A percentile compares a stretch with the other conserved stretches of the same genome.
phyloP scores from a whole-genome alignment of 2,113 vertebrate genomes.

The Xenopus borealis region DNA sequence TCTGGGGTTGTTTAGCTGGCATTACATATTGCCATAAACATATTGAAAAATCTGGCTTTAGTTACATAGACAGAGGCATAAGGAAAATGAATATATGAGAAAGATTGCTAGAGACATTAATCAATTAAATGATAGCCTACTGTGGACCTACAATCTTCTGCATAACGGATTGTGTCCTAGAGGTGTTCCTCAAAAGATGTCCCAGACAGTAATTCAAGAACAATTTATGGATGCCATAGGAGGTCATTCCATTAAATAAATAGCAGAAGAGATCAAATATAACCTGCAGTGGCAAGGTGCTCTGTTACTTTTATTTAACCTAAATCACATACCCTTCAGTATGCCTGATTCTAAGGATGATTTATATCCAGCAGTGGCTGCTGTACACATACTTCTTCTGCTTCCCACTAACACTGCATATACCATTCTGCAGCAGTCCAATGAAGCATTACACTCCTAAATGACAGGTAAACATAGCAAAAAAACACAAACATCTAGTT shows the following conservation, averaged over 20 bases:
- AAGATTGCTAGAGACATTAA: slow-evolving; percentile 4
- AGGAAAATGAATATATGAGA: no score
- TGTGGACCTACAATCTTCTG: slow-evolving; percentile 38
- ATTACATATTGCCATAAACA: background rate
- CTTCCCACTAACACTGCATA: slow-evolving; percentile 35
- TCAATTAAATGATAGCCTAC: slow-evolving; percentile 38
- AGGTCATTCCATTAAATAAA: slow-evolving; percentile 52
- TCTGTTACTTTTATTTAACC: slow-evolving; percentile 49
- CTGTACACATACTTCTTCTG: slow-evolving; percentile 29
- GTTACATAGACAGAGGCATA: background rate
- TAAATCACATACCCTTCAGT: slow-evolving; percentile 52
- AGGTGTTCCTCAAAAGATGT: slow-evolving; percentile 37
- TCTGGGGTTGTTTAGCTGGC: background rate
- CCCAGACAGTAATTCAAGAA: slow-evolving; percentile 54
- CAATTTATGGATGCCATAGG: slow-evolving; percentile 50
- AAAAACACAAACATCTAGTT: slow-evolving; percentile 11
- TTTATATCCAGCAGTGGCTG: slow-evolving; percentile 40
- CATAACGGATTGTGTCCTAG: slow-evolving; percentile 43
- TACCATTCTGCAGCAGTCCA: slow-evolving; percentile 13
- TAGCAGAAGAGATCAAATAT: slow-evolving; percentile 50
- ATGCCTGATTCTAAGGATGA: slow-evolving; percentile 46
- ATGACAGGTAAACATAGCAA: slow-evolving; percentile 2
- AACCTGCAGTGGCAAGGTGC: slow-evolving; percentile 47
- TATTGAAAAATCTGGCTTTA: background rate
- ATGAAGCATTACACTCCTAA: slow-evolving; percentile 38